phyloP scores from a whole-genome alignment of 2,797 vertebrate species.

The Balearica regulorum region DNA sequence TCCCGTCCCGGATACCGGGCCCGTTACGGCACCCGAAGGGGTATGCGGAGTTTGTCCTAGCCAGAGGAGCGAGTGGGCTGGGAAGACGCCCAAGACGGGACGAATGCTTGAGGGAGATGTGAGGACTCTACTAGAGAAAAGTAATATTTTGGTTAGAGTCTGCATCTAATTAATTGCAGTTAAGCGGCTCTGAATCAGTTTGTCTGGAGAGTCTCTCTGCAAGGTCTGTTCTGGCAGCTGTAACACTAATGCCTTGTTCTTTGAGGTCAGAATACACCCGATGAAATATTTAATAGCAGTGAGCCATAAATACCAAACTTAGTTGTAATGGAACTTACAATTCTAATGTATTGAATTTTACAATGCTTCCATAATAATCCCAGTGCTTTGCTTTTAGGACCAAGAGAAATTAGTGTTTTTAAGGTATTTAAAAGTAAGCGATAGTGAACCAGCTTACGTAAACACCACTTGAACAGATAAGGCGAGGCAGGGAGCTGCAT shows the following conservation, averaged over 20 bases:
- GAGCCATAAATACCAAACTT: not conserved
- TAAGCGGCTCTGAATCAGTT: not conserved
- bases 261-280: not conserved
- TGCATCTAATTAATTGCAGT: not conserved
- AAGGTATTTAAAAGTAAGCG: not conserved
- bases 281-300: not conserved
- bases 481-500: not conserved
- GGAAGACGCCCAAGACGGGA: not conserved
- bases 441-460: not conserved
- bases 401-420: not conserved
- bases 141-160: rapidly evolving
- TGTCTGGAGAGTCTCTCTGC: not conserved
- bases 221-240: not conserved
- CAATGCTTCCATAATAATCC: not conserved
- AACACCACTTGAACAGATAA: not conserved
- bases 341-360: not conserved
- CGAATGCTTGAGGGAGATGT: not conserved
- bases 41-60: not conserved
- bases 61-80: rapidly evolving
- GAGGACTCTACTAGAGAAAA: not conserved
- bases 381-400: not conserved
- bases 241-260: not conserved
- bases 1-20: too few relatives aligned
- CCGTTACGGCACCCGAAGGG: not conserved
- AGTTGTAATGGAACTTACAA: not conserved